These are phyloP conservation scores for Probosciger aterrimus DNA, from an alignment of 2,113 vertebrate species.

Conservation along the genomic window DNA sequence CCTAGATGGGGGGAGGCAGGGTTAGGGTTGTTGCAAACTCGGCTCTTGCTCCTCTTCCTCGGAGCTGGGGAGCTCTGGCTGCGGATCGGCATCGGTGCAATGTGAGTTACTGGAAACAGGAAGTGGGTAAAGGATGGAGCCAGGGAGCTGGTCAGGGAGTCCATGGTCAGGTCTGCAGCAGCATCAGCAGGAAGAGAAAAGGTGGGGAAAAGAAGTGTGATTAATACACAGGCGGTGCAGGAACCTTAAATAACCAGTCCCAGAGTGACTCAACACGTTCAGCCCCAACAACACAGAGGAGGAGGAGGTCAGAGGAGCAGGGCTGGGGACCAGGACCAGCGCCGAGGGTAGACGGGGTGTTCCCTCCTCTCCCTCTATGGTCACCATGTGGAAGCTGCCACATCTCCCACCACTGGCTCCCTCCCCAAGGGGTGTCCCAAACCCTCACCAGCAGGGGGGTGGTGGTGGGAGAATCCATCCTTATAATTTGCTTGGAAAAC, in stretches of 20 bases:
- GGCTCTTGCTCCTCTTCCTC: not conserved
- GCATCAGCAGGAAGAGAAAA: not conserved
- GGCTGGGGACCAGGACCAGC: not conserved
- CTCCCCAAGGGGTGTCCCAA: not conserved
- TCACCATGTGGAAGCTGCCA: not conserved
- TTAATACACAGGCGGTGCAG: not conserved
- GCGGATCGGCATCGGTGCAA: rapidly evolving
- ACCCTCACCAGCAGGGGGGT: not conserved
- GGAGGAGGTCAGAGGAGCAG: not conserved
- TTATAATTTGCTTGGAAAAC: not conserved
- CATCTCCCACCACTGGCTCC: not conserved
- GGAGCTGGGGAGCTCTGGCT: not conserved
- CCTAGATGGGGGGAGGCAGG: not conserved
- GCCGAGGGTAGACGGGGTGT: not conserved
- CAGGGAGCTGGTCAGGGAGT: not conserved
- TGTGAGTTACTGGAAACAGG: not conserved
- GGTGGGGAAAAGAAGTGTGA: not conserved
- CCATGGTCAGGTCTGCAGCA: not conserved
- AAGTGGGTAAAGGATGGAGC: not conserved
- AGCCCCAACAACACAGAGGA: not conserved
- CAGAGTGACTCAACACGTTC: not conserved
- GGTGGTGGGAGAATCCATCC: not conserved
- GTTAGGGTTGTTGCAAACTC: not conserved
- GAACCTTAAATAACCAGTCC: not conserved
- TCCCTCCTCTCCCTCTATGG: not conserved